phyloP scores from a whole-genome alignment of 2,888 invertebrate species.

The Scaeva pyrastri region DNA sequence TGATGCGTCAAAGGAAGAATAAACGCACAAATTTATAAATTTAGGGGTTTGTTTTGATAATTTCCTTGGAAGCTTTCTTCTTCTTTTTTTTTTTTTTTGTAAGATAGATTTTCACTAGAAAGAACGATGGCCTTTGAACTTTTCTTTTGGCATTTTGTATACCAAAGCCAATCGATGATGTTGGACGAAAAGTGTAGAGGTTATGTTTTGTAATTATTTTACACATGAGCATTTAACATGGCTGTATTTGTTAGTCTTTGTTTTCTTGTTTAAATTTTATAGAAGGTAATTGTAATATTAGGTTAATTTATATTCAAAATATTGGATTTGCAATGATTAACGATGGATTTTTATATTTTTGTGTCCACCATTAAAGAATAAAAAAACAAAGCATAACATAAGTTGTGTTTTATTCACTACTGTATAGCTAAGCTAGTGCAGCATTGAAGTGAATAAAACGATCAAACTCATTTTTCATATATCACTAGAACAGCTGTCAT shows the following conservation, averaged over 20 bases:
- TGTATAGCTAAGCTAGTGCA: too few species aligned
- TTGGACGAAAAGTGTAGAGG: constrained; percentile 19
- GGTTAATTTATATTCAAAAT: too few species aligned
- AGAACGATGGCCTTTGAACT: constrained; percentile 55
- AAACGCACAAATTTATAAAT: constrained; percentile 23
- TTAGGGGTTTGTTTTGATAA: constrained; percentile 25
- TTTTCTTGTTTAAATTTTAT: background rate
- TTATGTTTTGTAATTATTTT: constrained; percentile 15
- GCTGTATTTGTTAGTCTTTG: constrained; percentile 1
- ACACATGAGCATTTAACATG: background rate
- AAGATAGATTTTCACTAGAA: constrained; percentile 9
- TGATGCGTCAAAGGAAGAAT: constrained; percentile 23
- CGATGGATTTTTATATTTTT: too few species aligned
- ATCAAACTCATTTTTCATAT: too few species aligned
- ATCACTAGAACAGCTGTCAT: too few species aligned
- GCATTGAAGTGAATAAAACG: too few species aligned
- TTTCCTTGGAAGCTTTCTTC: constrained; percentile 23
- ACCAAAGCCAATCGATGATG: background rate
- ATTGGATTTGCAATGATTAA: too few species aligned
- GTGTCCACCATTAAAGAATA: too few species aligned
- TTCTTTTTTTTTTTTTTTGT: too few species aligned
- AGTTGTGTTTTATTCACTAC: too few species aligned
- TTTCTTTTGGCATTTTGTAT: constrained; percentile 54
- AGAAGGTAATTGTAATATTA: too few species aligned
- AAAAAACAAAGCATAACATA: too few species aligned